These are phyloP conservation scores for Oncorhynchus kisutch DNA, from an alignment of 2,113 vertebrate species.

Conservation along the genomic window DNA sequence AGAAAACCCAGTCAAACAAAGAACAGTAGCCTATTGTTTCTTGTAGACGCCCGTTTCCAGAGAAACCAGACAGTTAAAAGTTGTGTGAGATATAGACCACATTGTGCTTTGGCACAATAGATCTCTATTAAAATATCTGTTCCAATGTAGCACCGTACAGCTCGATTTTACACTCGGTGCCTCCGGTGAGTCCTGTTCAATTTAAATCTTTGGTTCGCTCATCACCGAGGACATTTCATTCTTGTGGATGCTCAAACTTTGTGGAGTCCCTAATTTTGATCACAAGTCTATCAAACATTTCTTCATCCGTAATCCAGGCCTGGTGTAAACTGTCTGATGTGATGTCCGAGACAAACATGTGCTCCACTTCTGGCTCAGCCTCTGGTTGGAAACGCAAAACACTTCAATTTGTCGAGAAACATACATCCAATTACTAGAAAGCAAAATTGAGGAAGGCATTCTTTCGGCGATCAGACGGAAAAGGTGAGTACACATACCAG, in stretches of 20 bases:
- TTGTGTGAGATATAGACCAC: background rate
- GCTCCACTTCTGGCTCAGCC: constrained; percentile 92
- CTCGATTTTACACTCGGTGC: constrained; percentile 90
- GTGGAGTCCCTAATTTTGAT: constrained; percentile 91
- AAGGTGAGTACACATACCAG: constrained; percentile 4
- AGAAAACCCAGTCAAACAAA: background rate
- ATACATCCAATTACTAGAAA: constrained; percentile 13
- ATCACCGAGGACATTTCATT: constrained; percentile 74
- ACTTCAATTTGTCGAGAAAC: constrained; percentile 1
- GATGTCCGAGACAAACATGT: constrained; percentile 88
- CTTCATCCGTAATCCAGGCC: constrained; percentile 89
- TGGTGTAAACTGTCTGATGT: constrained; percentile 86
- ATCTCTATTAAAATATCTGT: constrained; percentile 80
- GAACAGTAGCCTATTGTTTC: background rate
- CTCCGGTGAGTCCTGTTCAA: constrained; percentile 83
- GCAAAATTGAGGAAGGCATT: background rate
- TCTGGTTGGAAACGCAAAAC: constrained; percentile 77
- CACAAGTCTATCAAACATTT: constrained; percentile 88
- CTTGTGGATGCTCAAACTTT: constrained; percentile 80
- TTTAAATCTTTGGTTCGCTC: constrained; percentile 86
- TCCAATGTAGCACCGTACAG: constrained; percentile 86
- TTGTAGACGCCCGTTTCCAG: background rate
- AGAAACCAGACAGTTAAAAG: background rate
- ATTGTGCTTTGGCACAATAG: background rate
- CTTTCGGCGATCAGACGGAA: constrained; percentile 20